These are phyloP conservation scores for Ganaspis brasiliensis DNA, from an alignment of 2,888 invertebrate genomes.

Conservation along the genomic window DNA sequence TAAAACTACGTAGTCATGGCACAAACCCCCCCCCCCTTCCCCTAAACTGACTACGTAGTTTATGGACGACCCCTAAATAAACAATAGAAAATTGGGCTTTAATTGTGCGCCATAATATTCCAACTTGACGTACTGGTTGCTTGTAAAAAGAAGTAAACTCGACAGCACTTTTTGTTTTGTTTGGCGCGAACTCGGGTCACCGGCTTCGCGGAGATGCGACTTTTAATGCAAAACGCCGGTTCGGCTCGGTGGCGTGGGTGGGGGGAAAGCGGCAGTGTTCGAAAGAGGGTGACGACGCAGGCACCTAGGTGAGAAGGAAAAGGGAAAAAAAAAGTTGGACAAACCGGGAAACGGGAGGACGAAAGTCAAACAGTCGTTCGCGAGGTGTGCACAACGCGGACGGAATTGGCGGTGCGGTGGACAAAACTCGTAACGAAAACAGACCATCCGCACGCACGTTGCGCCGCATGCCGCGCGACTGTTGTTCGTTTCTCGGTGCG, in stretches of 20 bases:
- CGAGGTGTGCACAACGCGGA: constrained; percentile 55
- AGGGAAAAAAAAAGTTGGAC: not conserved
- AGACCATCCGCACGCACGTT: constrained; percentile 70
- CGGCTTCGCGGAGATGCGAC: not conserved
- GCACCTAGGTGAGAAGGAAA: not conserved
- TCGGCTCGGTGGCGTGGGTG: constrained; percentile 27
- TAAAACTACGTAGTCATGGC: too few species aligned
- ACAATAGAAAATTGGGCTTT: too few species aligned
- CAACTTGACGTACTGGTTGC: constrained; percentile 6
- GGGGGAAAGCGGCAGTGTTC: constrained; percentile 36
- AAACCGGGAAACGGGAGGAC: not conserved
- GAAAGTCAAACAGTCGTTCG: constrained; percentile 57
- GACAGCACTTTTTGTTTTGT: not conserved
- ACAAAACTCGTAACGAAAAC: constrained; percentile 49
- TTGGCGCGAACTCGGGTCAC: not conserved
- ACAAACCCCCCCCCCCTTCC: too few species aligned
- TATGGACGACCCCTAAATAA: too few species aligned
- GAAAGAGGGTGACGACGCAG: not conserved
- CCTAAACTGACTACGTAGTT: too few species aligned
- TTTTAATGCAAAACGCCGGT: constrained; percentile 2
- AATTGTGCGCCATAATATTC: too few species aligned
- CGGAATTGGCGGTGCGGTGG: constrained; percentile 38
- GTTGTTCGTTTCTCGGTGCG: constrained; percentile 64
- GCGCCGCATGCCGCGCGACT: constrained; percentile 79
- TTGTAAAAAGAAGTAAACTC: not conserved